Evolutionary conservation across 2,113 vertebrate species (phyloP).

Genomic region (Sisor rabdophorus): DNA sequence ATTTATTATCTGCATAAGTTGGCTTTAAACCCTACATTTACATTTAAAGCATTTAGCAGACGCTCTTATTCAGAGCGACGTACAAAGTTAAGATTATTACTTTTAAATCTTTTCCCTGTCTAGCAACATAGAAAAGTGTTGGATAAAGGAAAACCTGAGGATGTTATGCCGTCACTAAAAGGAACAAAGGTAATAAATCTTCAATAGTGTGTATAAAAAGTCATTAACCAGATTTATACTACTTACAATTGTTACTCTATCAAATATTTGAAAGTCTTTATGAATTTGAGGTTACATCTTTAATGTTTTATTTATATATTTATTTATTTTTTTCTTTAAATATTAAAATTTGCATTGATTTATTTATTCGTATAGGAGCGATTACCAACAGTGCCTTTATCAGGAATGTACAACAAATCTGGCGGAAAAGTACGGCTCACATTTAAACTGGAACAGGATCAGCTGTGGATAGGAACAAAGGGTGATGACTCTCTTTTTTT

Average conservation of each 20-base stretch:
- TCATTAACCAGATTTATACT: background rate
- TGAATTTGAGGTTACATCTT: too few relatives aligned
- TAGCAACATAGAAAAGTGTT: conserved; percentile 99
- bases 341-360: background rate
- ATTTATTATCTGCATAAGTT: background rate
- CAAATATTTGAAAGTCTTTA: background rate
- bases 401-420: conserved; percentile 97
- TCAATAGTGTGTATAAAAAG: background rate
- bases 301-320: too few relatives aligned
- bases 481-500: conserved; percentile 67
- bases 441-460: conserved; percentile 98
- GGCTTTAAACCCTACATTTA: background rate
- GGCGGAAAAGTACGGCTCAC: conserved; percentile 96
- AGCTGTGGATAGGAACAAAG: conserved; percentile 98
- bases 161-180: conserved; percentile 91
- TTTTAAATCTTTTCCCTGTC: conserved; percentile 47
- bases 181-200: conserved; percentile 80
- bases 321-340: too few relatives aligned
- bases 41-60: too few relatives aligned
- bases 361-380: conserved; percentile 76
- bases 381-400: conserved; percentile 92
- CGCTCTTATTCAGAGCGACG: too few relatives aligned
- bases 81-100: background rate
- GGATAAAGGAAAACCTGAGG: conserved; percentile 98
- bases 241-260: background rate